Evolutionary conservation across 2,113 vertebrate species (phyloP), one percentile per base, ranked within the genome.

Genomic region (Corythoichthys intestinalis): DNA sequence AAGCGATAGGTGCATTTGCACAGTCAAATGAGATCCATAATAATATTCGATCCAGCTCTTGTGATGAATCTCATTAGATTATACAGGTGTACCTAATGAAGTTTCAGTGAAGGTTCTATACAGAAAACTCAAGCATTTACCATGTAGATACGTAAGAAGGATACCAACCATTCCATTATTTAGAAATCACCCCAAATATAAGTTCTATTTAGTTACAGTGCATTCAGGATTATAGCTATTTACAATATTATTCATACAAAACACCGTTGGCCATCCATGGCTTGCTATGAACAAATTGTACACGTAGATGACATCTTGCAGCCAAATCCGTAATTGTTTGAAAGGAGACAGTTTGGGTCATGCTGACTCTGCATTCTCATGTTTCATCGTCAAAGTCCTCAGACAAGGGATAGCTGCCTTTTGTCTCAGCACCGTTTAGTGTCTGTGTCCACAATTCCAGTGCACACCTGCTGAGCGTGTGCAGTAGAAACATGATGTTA

Each of bases 201-300:
- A 76, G 80, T 73, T 74, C 8, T 74, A 64, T 80, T 74, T 77
- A 83, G 78, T 85, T 83, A 85, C 77, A 89, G 79, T 86, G 81
- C 84, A 88, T 86, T 85, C 75, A 82, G 73, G 77, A 89, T 90
- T 84, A 89, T 63, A 91, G 63, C 62, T 90, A 87, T 91, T 72
- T 88, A 91, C 88, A 91, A 72, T 83, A 73, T 82, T 75, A 83
- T 87, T 86, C 85, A 75, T 91, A 92, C 77, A 92, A 92, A 93
- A 50, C 41, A 60, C 37, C 73, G 75, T 83, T 82, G 78, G 66
- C 83, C 80, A 48, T 85, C 67, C 72, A 75, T 75, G 76, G 81
- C 75, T 77, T 76, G 71, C 78, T 86, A 88, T 89, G 79, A 87
- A 92, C 89, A 89, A 83, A 84, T 77, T 89, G 78, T 91, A 88